Percentiles rank a stretch among this genome's conserved stretches.
Conservation (phyloP, 2,797 vertebrate species). For the Monodelphis domestica region DNA sequence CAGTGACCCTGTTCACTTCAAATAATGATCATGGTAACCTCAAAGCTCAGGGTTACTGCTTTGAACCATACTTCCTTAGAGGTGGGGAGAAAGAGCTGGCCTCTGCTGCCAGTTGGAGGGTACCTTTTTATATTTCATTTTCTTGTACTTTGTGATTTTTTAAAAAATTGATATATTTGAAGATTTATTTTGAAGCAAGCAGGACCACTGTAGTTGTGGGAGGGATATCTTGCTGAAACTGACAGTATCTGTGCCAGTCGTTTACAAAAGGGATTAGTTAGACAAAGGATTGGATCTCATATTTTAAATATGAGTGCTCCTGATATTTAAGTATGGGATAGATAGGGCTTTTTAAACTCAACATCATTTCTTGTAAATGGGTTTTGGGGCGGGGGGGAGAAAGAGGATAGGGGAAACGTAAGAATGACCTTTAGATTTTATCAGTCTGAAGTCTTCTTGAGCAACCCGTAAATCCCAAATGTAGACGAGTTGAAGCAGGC, state of each 20-base stretch:
- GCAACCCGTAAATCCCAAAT: slow-evolving; percentile 31
- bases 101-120: background rate
- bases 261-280: slow-evolving; percentile 58
- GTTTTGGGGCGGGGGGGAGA: slow-evolving; percentile 51
- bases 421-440: slow-evolving; percentile 40
- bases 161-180: accelerated
- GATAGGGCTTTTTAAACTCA: background rate
- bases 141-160: slow-evolving; percentile 13
- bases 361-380: slow-evolving; percentile 47
- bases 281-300: background rate
- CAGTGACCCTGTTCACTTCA: slow-evolving; percentile 86
- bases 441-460: background rate
- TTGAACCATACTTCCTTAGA: background rate
- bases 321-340: background rate
- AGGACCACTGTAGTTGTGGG: slow-evolving; percentile 82
- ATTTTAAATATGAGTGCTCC: slow-evolving; percentile 28
- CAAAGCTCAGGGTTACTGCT: background rate
- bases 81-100: background rate
- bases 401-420: slow-evolving; percentile 62
- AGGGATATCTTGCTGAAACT: slow-evolving; percentile 72
- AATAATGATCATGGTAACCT: background rate
- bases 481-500: slow-evolving; percentile 76
- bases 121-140: slow-evolving; percentile 50
- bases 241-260: slow-evolving; percentile 80
- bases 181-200: slow-evolving; percentile 37